phyloP scores from a whole-genome alignment of 2,113 vertebrate genomes.

The Ochotona princeps region DNA sequence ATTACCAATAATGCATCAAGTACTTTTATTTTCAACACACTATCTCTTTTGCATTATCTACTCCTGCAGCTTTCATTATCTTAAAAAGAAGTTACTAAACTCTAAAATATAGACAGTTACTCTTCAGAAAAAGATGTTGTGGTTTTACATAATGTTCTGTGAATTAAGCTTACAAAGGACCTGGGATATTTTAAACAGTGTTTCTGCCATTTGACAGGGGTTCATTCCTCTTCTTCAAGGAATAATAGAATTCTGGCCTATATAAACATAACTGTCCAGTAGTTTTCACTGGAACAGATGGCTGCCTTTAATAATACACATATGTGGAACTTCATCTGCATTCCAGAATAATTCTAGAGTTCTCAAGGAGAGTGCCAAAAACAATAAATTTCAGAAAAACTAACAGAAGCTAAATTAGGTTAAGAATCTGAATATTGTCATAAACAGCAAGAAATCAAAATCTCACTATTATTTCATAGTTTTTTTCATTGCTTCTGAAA shows the following conservation, averaged over 20 bases:
- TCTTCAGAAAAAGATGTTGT: neutral
- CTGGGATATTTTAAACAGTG: conserved; percentile 50
- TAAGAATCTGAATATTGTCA: conserved; percentile 46
- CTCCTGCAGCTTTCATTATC: neutral
- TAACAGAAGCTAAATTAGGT: conserved; percentile 45
- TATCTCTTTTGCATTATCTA: neutral
- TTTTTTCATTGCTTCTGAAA: conserved; percentile 48
- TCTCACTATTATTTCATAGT: neutral
- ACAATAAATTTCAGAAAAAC: conserved; percentile 43
- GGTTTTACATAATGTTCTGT: conserved; percentile 27
- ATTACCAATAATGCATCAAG: neutral
- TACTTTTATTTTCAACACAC: neutral
- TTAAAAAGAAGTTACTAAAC: neutral
- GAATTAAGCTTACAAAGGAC: conserved; percentile 56
- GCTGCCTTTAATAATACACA: conserved; percentile 48
- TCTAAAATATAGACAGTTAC: neutral
- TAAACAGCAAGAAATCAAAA: conserved; percentile 41
- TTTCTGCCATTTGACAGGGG: conserved; percentile 37
- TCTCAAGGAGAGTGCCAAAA: conserved; percentile 49
- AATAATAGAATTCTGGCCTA: conserved; percentile 64
- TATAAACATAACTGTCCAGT: conserved; percentile 40
- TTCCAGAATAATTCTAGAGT: conserved; percentile 40
- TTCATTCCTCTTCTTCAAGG: conserved; percentile 26
- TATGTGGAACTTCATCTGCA: conserved; percentile 11
- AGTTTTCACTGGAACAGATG: conserved; percentile 41